Evolutionary conservation across 2,888 invertebrate species (phyloP).

Genomic region (Sturmia bella): DNA sequence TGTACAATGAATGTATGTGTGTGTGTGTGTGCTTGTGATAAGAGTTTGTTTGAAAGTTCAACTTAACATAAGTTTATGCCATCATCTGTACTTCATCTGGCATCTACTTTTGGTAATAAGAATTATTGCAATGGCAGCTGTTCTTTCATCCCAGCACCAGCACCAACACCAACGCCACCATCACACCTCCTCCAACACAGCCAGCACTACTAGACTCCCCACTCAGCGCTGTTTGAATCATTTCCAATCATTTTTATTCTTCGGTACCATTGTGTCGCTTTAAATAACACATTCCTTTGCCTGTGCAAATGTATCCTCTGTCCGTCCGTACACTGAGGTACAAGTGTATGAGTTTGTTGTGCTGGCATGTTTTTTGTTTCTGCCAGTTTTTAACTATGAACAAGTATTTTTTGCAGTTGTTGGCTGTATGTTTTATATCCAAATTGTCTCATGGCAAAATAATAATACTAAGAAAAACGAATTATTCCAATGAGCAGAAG

Average conservation of each 20-base stretch:
- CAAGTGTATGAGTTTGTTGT: constrained; percentile 15
- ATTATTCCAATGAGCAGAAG: constrained; percentile 59
- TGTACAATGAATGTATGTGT: not conserved
- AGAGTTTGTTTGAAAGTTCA: constrained; percentile 38
- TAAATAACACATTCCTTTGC: constrained; percentile 16
- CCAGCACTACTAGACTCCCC: constrained; percentile 31
- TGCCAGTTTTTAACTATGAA: constrained; percentile 61
- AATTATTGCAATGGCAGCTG: constrained; percentile 79
- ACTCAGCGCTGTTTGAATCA: not conserved
- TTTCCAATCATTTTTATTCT: constrained; percentile 21
- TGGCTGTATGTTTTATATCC: constrained; percentile 73
- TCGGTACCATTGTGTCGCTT: constrained; percentile 9
- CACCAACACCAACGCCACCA: too few species aligned
- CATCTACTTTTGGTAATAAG: constrained; percentile 74
- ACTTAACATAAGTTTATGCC: constrained; percentile 61
- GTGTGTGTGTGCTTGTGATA: not conserved
- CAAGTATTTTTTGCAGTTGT: constrained; percentile 65
- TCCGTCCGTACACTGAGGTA: not conserved
- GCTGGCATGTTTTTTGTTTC: constrained; percentile 6
- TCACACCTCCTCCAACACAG: too few species aligned
- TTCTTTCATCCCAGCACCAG: constrained; percentile 69
- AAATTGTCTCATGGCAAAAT: constrained; percentile 61
- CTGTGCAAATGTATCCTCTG: not conserved
- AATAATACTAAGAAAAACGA: constrained; percentile 11
- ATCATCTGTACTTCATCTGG: constrained; percentile 81